Evolutionary conservation across 2,797 vertebrate species (phyloP), one percentile per base, ranked within the genome.

Genomic region (Smutsia temminckii): DNA sequence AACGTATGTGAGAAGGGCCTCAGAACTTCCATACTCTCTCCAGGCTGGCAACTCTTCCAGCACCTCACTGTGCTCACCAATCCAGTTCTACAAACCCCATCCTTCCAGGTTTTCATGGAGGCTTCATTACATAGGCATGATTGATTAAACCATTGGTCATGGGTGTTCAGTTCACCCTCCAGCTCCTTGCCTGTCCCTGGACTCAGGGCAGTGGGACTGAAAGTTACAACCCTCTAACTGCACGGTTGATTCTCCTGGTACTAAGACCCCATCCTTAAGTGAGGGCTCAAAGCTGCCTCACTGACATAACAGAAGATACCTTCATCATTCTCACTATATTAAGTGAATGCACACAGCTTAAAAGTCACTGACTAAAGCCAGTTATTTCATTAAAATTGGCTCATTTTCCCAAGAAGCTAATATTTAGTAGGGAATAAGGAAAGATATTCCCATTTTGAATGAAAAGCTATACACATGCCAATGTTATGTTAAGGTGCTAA

Each of bases 391-490:
- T 68, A 77, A 93, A 84, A 83, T 53, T 59, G 42, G 64, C 12
- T 92, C 21, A 49, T 81, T 90, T 93, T 69, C 66, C 91, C 86
- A 61, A 88, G 4, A 93, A 53, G 49, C 74, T 80, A 91, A 53
- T 63, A 75, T 84, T 84, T 61, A 77, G 42, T 34, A 75, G 4
- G 66, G 8, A 81, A 16, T 68, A 95, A 92, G 40, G 25, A 59
- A 96, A 59, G 4, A 90, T 16, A 64, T 17, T 84, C 21, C 59
- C 25, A 75, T 91, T 96, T 95, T 53, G 63, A 88, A 81, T 71
- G 51, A 95, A 93, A 93, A 93, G 37, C 16, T 71, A 85, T 4
- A 16, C 46, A 8, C 21, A 57, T 63, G 17, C 66, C 63, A 27
- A 34, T n/a, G 16, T 46, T 84, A 66, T 85, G 9, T 80, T 85